phyloP scores from a whole-genome alignment of 2,797 vertebrate species.

The Notolepis coatsorum region DNA sequence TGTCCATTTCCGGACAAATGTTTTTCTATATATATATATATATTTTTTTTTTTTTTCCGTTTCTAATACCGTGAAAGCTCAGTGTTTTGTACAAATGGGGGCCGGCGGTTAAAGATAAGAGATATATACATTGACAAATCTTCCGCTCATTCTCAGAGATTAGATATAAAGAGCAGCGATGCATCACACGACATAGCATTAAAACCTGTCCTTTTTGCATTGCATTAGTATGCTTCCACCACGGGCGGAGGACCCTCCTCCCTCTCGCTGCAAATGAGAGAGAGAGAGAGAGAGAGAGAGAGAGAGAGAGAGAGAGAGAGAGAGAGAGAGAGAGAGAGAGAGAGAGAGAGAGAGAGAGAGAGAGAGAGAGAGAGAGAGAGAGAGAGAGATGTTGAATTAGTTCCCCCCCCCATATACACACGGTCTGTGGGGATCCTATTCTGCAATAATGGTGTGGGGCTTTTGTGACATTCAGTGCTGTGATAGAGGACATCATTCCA shows the following conservation, averaged over 20 bases:
- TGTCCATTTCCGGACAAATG: conserved; percentile 13
- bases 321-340: too few species aligned
- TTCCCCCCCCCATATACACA: conserved; percentile 48
- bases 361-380: too few species aligned
- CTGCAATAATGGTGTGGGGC: conserved; percentile 68
- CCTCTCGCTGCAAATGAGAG: conserved; percentile 24
- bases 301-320: too few species aligned
- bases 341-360: too few species aligned
- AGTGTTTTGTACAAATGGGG: conserved; percentile 10
- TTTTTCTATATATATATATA: conserved; percentile 11
- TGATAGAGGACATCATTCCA: conserved; percentile 86
- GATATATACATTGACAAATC: conserved; percentile 6
- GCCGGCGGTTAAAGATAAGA: conserved; percentile 19
- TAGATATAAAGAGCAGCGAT: conserved; percentile 27
- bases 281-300: too few species aligned
- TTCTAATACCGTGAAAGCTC: conserved; percentile 10
- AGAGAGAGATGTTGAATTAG: conserved; percentile 45
- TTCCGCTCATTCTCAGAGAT: conserved; percentile 13
- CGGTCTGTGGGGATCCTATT: conserved; percentile 69
- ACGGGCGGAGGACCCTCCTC: conserved; percentile 14
- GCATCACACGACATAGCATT: conserved; percentile 26
- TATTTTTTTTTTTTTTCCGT: too few species aligned
- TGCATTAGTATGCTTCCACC: conserved; percentile 14
- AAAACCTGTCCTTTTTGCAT: conserved; percentile 17
- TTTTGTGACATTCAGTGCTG: conserved; percentile 83